These are phyloP conservation scores for Bombus affinis DNA, from an alignment of 1,140 invertebrate species.

Conservation along the genomic window DNA sequence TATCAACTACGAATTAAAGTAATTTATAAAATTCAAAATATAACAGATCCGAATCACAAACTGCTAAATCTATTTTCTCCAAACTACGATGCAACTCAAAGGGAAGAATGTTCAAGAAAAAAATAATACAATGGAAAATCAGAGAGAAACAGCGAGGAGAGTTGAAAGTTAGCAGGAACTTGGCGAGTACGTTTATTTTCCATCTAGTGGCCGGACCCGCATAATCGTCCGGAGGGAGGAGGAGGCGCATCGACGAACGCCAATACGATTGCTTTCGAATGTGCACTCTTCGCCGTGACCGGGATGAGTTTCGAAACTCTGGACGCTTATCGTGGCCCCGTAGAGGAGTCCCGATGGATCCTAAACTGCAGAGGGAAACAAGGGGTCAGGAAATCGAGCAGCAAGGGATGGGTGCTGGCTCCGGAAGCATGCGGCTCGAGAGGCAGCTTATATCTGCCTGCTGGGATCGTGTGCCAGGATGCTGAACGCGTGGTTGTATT, in stretches of 20 bases:
- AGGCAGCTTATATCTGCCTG: constrained; percentile 33
- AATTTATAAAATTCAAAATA: no score
- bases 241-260: constrained; percentile 17
- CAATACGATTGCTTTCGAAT: constrained; percentile 45
- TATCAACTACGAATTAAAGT: no score
- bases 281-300: constrained; percentile 34
- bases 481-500: background rate
- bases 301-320: constrained; percentile 46
- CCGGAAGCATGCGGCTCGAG: constrained; percentile 23
- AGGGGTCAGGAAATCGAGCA: constrained; percentile 47
- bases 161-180: background rate
- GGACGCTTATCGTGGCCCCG: constrained; percentile 30
- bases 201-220: constrained; percentile 31
- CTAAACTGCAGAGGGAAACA: constrained; percentile 9
- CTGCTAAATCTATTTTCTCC: no score
- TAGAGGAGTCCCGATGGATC: constrained; percentile 33
- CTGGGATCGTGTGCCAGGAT: constrained; percentile 13
- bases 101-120: no score
- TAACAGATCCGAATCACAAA: no score
- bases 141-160: background rate
- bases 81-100: no score
- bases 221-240: constrained; percentile 15
- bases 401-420: background rate
- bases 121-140: background rate
- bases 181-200: constrained; percentile 41